phyloP scores from a whole-genome alignment of 1,140 invertebrate genomes.

The Zaprionus inermis region DNA sequence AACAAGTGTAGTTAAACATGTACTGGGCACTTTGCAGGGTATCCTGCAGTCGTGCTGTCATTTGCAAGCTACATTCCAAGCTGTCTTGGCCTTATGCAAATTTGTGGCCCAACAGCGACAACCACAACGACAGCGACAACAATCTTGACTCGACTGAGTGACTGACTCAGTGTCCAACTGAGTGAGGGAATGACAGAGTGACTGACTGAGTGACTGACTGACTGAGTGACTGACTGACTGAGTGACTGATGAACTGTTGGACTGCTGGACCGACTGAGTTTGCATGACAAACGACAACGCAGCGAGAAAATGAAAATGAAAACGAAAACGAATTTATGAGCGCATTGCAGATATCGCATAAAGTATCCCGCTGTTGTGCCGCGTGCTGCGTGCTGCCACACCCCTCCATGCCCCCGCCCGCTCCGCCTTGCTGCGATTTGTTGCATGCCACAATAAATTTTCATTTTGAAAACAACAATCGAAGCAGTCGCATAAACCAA shows the following conservation, averaged over 20 bases:
- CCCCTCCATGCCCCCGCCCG: not conserved
- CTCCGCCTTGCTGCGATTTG: constrained; percentile 12
- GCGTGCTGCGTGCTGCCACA: not conserved
- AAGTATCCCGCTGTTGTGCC: constrained; percentile 68
- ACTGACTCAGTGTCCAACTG: constrained; percentile 26
- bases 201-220: constrained; percentile 46
- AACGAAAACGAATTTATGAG: constrained; percentile 77
- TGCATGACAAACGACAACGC: constrained; percentile 65
- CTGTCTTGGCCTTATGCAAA: constrained; percentile 58
- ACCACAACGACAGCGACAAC: constrained; percentile 27
- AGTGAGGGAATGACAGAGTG: constrained; percentile 16
- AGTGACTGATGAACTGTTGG: constrained; percentile 13
- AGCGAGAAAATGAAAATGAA: constrained; percentile 65
- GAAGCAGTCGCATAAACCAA: constrained; percentile 31
- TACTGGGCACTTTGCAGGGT: constrained; percentile 4
- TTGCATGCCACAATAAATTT: constrained; percentile 55
- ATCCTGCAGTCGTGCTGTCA: constrained; percentile 21
- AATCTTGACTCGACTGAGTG: constrained; percentile 47
- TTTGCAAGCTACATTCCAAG: constrained; percentile 1
- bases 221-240: constrained; percentile 23
- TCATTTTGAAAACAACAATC: constrained; percentile 36
- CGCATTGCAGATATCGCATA: constrained; percentile 76
- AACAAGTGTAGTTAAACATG: not conserved
- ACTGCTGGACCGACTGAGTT: constrained; percentile 33
- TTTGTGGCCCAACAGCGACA: constrained; percentile 30